Percentiles rank a stretch among this genome's conserved stretches.
Conservation (phyloP, 1,140 invertebrate species). For the Planococcus citri region DNA sequence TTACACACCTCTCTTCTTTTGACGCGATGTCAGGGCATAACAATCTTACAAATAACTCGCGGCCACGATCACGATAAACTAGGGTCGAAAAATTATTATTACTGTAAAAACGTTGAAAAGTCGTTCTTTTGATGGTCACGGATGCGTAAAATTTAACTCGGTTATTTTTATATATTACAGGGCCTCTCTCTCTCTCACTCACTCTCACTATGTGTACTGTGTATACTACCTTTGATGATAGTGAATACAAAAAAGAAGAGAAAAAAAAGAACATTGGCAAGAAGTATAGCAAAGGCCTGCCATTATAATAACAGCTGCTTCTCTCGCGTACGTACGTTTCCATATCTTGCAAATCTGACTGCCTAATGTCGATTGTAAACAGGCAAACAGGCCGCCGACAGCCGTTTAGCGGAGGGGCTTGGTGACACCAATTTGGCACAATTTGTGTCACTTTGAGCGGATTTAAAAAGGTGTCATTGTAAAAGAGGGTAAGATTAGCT, state of each 20-base stretch:
- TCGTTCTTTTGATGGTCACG: conserved; percentile 18
- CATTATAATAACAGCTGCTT: neutral
- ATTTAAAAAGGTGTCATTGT: conserved; percentile 20
- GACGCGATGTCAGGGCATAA: neutral
- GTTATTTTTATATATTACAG: conserved; percentile 17
- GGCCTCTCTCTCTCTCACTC: too few relatives aligned
- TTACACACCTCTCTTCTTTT: neutral
- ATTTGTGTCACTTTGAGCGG: conserved; percentile 19
- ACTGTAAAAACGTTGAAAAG: conserved; percentile 8
- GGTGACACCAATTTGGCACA: conserved; percentile 18
- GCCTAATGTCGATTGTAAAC: conserved; percentile 19
- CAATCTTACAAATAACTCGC: neutral
- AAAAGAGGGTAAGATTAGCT: conserved; percentile 19
- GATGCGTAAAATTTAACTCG: conserved; percentile 15
- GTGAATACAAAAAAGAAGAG: conserved; percentile 8
- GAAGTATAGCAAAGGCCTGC: neutral
- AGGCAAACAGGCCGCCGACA: conserved; percentile 16
- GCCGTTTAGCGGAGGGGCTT: conserved; percentile 17
- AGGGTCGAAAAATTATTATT: neutral
- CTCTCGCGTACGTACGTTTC: neutral
- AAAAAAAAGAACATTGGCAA: neutral
- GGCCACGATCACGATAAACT: neutral
- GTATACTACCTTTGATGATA: conserved; percentile 3
- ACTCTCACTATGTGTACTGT: neutral
- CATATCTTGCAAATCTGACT: conserved; percentile 5